These are phyloP conservation scores for Anoplopoma fimbria DNA, from an alignment of 2,113 vertebrate genomes.

Conservation along the genomic window DNA sequence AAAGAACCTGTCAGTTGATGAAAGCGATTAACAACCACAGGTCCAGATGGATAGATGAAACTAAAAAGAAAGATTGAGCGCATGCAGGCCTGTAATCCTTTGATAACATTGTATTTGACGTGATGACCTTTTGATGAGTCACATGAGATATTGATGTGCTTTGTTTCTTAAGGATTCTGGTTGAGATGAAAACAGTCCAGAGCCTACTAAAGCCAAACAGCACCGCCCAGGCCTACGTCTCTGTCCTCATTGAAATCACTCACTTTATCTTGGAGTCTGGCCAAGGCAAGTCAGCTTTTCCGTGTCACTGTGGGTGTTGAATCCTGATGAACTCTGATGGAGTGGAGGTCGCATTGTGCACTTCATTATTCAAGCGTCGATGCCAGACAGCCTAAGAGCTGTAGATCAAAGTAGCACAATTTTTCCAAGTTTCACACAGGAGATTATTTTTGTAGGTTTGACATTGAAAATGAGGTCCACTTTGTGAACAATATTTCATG, in stretches of 20 bases:
- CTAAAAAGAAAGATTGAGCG: not conserved
- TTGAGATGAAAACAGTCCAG: constrained; percentile 68
- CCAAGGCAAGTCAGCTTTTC: constrained; percentile 72
- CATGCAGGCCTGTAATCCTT: constrained; percentile 1
- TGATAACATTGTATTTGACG: not conserved
- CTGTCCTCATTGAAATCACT: constrained; percentile 66
- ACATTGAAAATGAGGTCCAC: not conserved
- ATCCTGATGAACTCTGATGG: constrained; percentile 47
- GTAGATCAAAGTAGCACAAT: not conserved
- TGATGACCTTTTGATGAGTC: constrained; percentile 22
- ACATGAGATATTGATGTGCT: constrained; percentile 23
- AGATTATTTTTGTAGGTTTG: not conserved
- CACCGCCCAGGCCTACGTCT: constrained; percentile 63
- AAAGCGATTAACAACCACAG: not conserved
- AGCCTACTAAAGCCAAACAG: constrained; percentile 69
- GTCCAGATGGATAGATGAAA: not conserved
- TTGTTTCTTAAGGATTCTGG: constrained; percentile 74
- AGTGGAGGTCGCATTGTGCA: constrained; percentile 6
- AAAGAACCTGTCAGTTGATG: not conserved
- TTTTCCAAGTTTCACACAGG: not conserved
- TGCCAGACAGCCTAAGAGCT: not conserved
- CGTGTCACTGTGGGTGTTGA: constrained; percentile 34
- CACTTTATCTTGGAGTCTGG: constrained; percentile 63
- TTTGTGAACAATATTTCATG: constrained; percentile 18
- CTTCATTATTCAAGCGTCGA: constrained; percentile 14